Conservation (phyloP, 2,888 invertebrate genomes). For the Apodemia mormo region DNA sequence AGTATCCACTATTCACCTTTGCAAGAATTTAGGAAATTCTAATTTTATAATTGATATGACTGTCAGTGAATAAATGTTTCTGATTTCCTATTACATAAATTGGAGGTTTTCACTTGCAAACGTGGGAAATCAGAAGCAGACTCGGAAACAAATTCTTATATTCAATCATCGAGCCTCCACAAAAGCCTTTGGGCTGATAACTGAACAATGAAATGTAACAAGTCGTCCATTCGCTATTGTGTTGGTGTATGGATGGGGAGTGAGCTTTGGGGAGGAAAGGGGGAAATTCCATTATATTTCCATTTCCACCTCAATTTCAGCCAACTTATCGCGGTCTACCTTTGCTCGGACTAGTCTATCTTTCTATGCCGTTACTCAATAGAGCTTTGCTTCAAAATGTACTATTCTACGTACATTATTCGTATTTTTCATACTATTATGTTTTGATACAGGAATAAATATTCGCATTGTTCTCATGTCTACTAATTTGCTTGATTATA, state of each 20-base stretch:
- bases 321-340: slow-evolving; percentile 79
- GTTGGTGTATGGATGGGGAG: slow-evolving; percentile 49
- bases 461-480: no score
- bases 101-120: slow-evolving; percentile 69
- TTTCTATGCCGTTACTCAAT: slow-evolving; percentile 77
- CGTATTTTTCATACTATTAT: neutral
- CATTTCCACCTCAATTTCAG: slow-evolving; percentile 80
- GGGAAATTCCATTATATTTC: slow-evolving; percentile 79
- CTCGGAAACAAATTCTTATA: slow-evolving; percentile 79
- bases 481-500: no score
- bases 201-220: slow-evolving; percentile 82
- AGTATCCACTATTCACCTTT: neutral
- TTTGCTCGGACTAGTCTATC: slow-evolving; percentile 74
- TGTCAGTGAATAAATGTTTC: slow-evolving; percentile 43
- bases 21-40: neutral
- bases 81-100: slow-evolving; percentile 52
- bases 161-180: slow-evolving; percentile 79
- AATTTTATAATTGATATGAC: neutral
- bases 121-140: slow-evolving; percentile 74
- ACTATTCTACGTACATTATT: slow-evolving; percentile 9
- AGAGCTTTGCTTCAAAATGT: slow-evolving; percentile 57
- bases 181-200: slow-evolving; percentile 78
- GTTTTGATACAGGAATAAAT: neutral
- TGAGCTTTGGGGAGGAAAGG: slow-evolving; percentile 48
- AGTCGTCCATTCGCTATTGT: slow-evolving; percentile 80